Percentiles rank a stretch among this genome's conserved stretches.
Evolutionary conservation across 1,140 invertebrate genomes (phyloP).

Genomic region (Batillaria attramentaria): DNA sequence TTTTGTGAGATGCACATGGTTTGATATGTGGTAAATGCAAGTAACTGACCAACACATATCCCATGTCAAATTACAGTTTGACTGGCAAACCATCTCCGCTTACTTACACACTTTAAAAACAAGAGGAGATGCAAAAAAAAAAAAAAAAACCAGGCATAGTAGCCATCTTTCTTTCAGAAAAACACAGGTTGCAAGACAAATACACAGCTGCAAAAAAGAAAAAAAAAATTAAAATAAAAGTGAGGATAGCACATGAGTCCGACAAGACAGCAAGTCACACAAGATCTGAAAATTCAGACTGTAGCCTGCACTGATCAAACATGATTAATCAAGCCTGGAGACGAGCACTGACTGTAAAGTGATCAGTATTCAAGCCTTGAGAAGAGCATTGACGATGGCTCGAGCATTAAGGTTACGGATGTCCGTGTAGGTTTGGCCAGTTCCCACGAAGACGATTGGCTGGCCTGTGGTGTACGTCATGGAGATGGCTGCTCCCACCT

Average conservation of each 20-base stretch:
- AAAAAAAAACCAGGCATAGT: no score
- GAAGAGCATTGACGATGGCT: slow-evolving; percentile 95
- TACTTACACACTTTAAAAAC: no score
- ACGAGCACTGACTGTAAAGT: no score
- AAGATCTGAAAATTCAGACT: slow-evolving; percentile 20
- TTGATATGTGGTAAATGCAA: no score
- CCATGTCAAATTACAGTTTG: no score
- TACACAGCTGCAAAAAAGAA: no score
- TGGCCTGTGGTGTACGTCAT: slow-evolving; percentile 99
- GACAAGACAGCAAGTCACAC: slow-evolving; percentile 10
- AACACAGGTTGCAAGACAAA: no score
- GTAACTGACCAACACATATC: no score
- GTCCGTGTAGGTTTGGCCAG: slow-evolving; percentile 99
- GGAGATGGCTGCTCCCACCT: slow-evolving; percentile 99
- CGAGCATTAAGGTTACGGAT: slow-evolving; percentile 96
- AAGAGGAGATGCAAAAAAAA: no score
- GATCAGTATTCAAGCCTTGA: slow-evolving; percentile 78
- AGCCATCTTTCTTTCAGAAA: no score
- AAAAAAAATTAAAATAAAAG: slow-evolving; percentile 8
- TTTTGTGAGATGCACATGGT: no score
- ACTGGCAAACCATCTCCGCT: no score
- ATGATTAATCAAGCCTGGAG: neutral
- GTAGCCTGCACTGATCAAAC: slow-evolving; percentile 7
- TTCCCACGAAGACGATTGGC: slow-evolving; percentile 99
- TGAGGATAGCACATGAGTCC: neutral